Conservation (phyloP, 2,113 vertebrate species). For the Catharus fuscescens region DNA sequence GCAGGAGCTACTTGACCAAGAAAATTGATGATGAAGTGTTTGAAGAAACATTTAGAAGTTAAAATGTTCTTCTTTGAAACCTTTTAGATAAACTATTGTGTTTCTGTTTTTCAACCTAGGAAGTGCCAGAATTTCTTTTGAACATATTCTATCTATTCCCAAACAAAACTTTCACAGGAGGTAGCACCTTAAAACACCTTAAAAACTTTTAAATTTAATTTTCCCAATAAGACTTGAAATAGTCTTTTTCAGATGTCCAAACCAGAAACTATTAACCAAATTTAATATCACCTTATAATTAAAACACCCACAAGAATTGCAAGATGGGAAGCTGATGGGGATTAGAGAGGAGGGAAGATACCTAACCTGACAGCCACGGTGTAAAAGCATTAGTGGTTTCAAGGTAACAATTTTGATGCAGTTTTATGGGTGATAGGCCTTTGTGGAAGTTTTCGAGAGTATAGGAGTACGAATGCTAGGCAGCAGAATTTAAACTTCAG, state of each 20-base stretch:
- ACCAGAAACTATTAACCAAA: not conserved
- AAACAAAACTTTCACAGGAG: not conserved
- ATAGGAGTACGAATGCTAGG: not conserved
- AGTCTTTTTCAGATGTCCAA: not conserved
- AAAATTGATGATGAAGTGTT: not conserved
- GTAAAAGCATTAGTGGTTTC: not conserved
- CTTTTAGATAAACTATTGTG: not conserved
- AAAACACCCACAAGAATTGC: not conserved
- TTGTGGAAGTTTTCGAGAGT: not conserved
- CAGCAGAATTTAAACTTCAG: slow-evolving; percentile 4
- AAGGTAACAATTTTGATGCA: not conserved
- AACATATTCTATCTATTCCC: not conserved
- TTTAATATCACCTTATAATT: not conserved
- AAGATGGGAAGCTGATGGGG: not conserved
- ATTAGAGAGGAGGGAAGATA: not conserved
- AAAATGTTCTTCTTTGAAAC: not conserved
- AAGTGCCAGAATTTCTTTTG: not conserved
- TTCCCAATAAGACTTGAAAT: not conserved
- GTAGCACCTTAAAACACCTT: not conserved
- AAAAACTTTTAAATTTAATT: not conserved
- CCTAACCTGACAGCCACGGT: not conserved
- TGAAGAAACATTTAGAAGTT: not conserved
- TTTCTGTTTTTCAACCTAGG: not conserved
- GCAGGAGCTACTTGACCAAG: not conserved
- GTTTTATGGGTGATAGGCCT: not conserved